These are phyloP conservation scores for Virgularia gustaviana DNA, from an alignment of 92 coral and sea anemone genomes.

Conservation along the genomic window DNA sequence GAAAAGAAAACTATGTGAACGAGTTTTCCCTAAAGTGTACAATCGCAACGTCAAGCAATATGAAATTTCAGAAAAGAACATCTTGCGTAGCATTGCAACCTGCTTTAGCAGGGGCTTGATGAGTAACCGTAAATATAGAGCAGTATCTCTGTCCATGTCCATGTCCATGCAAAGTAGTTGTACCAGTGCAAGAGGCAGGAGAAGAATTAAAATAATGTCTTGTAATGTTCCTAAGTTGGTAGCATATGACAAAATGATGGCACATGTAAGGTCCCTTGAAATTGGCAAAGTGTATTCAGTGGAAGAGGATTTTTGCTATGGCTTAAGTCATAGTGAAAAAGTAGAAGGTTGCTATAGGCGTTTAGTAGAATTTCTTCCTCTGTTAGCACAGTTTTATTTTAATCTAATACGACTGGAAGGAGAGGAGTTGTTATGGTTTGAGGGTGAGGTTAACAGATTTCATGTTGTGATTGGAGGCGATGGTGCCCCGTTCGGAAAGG, in stretches of 20 bases:
- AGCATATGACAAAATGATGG: constrained; percentile 68
- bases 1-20: constrained; percentile 57
- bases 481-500: constrained; percentile 68
- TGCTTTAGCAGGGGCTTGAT: constrained; percentile 61
- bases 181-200: constrained; percentile 39
- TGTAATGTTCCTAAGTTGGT: constrained; percentile 67
- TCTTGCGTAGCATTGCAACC: constrained; percentile 55
- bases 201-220: constrained; percentile 63
- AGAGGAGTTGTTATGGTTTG: constrained; percentile 59
- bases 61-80: constrained; percentile 59
- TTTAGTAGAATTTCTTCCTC: constrained; percentile 40
- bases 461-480: constrained; percentile 61
- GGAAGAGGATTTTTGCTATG: constrained; percentile 65
- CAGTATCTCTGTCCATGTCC: constrained; percentile 48
- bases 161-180: constrained; percentile 49
- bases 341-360: constrained; percentile 58
- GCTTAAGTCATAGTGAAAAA: constrained; percentile 47
- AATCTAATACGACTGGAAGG: constrained; percentile 25
- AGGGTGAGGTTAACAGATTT: constrained; percentile 55
- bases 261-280: constrained; percentile 60
- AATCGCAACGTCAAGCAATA: constrained; percentile 53
- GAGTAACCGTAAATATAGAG: constrained; percentile 66
- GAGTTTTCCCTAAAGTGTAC: constrained; percentile 61
- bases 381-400: constrained; percentile 61
- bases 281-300: constrained; percentile 59